Percentiles rank a stretch among this genome's conserved stretches.
These are phyloP conservation scores for Gallinago stenura DNA, from an alignment of 2,797 vertebrate genomes.

Conservation along the genomic window DNA sequence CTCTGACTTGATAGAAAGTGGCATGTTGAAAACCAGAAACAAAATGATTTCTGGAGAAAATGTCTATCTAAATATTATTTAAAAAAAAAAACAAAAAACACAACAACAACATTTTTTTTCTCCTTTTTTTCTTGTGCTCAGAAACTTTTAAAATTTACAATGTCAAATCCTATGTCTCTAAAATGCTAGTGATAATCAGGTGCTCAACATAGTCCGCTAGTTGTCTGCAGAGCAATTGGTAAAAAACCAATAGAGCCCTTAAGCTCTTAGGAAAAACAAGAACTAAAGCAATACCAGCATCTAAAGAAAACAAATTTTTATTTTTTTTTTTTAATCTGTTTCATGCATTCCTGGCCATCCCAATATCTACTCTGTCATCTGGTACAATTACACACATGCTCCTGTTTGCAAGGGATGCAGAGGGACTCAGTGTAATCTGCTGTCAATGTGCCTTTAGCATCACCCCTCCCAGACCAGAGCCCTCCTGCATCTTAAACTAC, in stretches of 20 bases:
- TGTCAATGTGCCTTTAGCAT: not conserved
- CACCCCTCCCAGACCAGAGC: not conserved
- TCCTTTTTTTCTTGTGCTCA: accelerated
- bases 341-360: not conserved
- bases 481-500: not conserved
- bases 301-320: not conserved
- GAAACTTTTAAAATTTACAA: not conserved
- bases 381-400: not conserved
- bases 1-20: not conserved
- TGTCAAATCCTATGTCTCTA: not conserved
- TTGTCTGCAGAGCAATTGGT: not conserved
- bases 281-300: not conserved
- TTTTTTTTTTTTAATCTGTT: not conserved
- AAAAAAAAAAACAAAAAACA: not conserved
- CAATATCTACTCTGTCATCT: not conserved
- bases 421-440: not conserved
- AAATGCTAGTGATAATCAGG: not conserved
- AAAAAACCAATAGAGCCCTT: not conserved
- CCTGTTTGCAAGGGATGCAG: not conserved
- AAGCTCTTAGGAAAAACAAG: not conserved
- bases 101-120: no score
- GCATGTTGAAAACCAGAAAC: not conserved
- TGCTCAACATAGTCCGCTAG: not conserved
- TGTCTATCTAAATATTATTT: not conserved
- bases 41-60: not conserved